phyloP scores from a whole-genome alignment of 2,113 vertebrate genomes.

The Cettia cetti region DNA sequence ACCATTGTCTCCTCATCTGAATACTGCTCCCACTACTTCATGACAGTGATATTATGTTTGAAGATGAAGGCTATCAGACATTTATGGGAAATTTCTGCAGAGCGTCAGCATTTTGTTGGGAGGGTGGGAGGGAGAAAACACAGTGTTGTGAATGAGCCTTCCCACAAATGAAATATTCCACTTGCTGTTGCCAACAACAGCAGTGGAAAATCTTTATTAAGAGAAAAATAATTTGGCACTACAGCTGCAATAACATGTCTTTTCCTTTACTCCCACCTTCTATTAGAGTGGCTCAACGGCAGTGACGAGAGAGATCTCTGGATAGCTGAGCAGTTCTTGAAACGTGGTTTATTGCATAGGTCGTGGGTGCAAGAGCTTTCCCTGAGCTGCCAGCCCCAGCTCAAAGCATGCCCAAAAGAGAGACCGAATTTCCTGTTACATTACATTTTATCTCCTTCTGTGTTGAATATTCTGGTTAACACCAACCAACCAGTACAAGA shows the following conservation, averaged over 20 bases:
- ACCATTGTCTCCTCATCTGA: not conserved
- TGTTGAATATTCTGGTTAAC: too few species aligned
- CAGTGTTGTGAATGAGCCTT: not conserved
- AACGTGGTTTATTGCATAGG: too few species aligned
- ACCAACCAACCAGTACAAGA: too few species aligned
- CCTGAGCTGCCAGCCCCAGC: too few species aligned
- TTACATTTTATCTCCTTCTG: too few species aligned
- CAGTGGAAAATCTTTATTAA: not conserved
- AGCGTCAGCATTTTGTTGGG: not conserved
- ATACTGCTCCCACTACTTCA: not conserved
- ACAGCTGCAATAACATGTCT: not conserved
- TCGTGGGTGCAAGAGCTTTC: too few species aligned
- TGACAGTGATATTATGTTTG: not conserved
- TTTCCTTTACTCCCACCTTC: not conserved
- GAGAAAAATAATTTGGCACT: not conserved
- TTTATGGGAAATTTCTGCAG: not conserved
- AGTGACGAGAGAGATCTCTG: too few species aligned
- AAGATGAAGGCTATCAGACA: not conserved
- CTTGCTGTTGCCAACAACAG: not conserved
- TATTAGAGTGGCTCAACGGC: too few species aligned
- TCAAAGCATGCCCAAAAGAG: too few species aligned
- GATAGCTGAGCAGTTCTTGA: too few species aligned
- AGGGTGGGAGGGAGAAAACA: not conserved
- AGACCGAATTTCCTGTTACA: too few species aligned
- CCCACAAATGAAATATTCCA: not conserved